Conservation (phyloP, 2,113 vertebrate genomes). For the Platysternon megacephalum region DNA sequence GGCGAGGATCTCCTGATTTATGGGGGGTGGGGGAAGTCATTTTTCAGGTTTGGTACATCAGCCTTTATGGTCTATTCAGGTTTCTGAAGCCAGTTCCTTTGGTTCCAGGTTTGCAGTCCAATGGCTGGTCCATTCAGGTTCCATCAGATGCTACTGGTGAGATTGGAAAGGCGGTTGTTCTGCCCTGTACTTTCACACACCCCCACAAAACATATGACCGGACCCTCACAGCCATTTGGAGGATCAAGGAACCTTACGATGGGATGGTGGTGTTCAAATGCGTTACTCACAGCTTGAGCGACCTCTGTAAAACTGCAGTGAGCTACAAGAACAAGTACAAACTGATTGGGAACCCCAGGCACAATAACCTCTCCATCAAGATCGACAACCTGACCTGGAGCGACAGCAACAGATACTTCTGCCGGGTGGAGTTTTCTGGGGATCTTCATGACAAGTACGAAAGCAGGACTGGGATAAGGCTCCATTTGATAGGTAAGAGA, state of each 20-base stretch:
- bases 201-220: conserved; percentile 88
- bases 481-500: conserved; percentile 87
- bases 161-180: conserved; percentile 84
- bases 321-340: conserved; percentile 89
- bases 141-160: conserved; percentile 85
- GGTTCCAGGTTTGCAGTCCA: conserved; percentile 68
- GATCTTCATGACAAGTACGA: conserved; percentile 86
- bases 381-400: conserved; percentile 85
- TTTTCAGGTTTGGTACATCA: neutral
- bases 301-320: conserved; percentile 82
- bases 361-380: conserved; percentile 92
- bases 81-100: neutral
- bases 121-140: conserved; percentile 88
- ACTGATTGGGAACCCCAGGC: conserved; percentile 90
- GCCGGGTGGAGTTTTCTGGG: conserved; percentile 87
- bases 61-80: neutral
- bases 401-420: conserved; percentile 91
- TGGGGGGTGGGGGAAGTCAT: too few species aligned
- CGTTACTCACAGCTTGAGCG: conserved; percentile 74
- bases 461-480: conserved; percentile 88
- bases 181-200: conserved; percentile 93
- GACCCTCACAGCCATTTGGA: conserved; percentile 89
- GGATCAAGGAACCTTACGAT: conserved; percentile 81
- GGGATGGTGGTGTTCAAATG: conserved; percentile 87
- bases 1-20: neutral